phyloP scores from a whole-genome alignment of 30 jellyfish, hydroid and myxozoan genomes.

The Hydractinia symbiolongicarpus region DNA sequence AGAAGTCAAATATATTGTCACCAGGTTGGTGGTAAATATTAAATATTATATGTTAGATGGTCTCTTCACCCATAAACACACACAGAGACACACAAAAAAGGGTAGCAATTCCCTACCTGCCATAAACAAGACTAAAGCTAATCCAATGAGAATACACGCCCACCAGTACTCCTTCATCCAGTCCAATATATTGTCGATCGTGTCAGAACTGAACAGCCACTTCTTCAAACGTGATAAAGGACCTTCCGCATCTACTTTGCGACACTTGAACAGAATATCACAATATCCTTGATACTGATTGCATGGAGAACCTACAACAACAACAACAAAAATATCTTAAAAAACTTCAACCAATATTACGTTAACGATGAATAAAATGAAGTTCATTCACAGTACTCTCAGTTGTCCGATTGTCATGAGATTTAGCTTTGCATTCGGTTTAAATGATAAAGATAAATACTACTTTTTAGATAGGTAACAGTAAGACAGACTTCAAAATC shows the following conservation, averaged over 20 bases:
- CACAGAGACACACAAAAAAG: neutral
- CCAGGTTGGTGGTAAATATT: too few relatives aligned
- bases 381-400: too few relatives aligned
- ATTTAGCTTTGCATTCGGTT: too few relatives aligned
- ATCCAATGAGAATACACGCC: slow-evolving; percentile 89
- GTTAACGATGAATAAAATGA: too few relatives aligned
- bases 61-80: too few relatives aligned
- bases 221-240: slow-evolving; percentile 77
- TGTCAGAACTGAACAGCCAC: slow-evolving; percentile 46
- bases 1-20: too few relatives aligned
- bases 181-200: slow-evolving; percentile 40
- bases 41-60: too few relatives aligned
- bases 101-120: slow-evolving; percentile 47
- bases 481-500: too few relatives aligned
- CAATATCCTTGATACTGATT: slow-evolving; percentile 77
- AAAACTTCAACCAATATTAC: too few relatives aligned
- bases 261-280: slow-evolving; percentile 68
- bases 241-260: slow-evolving; percentile 95
- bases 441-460: too few relatives aligned
- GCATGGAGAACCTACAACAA: slow-evolving; percentile 76
- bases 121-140: slow-evolving; percentile 68
- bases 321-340: neutral
- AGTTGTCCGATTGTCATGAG: too few relatives aligned
- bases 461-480: too few relatives aligned
- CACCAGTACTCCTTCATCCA: slow-evolving; percentile 94